These are phyloP conservation scores for Meloidogyne chitwoodi DNA, from an alignment of 1,140 invertebrate genomes.

Conservation along the genomic window DNA sequence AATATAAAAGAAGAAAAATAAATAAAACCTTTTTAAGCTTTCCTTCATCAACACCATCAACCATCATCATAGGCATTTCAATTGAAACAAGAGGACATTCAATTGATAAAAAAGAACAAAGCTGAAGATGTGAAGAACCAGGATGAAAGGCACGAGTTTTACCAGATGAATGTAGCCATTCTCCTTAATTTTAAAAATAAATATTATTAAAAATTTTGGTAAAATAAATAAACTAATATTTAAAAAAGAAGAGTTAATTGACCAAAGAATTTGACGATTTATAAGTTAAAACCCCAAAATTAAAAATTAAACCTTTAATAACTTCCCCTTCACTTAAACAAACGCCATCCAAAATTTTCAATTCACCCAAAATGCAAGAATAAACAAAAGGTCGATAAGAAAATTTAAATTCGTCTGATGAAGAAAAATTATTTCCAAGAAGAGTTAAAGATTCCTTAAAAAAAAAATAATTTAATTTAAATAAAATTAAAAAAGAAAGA, in stretches of 20 bases:
- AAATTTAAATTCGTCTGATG: not conserved
- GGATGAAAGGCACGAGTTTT: conserved; percentile 13
- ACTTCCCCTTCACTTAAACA: conserved; percentile 17
- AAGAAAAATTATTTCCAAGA: conserved; percentile 3
- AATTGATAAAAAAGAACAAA: conserved; percentile 10
- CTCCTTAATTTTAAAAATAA: conserved; percentile 3
- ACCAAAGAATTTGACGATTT: too few species aligned
- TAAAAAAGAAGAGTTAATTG: not conserved
- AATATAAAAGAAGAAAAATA: not conserved
- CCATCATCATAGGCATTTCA: not conserved
- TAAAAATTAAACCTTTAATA: conserved; percentile 23
- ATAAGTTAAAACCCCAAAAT: too few species aligned
- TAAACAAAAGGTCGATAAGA: conserved; percentile 23
- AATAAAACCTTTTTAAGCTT: conserved; percentile 1
- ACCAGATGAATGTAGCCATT: conserved; percentile 21
- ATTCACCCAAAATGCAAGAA: conserved; percentile 12
- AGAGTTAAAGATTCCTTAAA: not conserved
- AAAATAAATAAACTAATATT: not conserved
- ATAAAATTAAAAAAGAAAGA: not conserved
- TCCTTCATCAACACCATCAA: not conserved
- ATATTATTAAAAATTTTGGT: not conserved
- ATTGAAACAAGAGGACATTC: conserved; percentile 7
- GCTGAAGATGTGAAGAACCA: not conserved
- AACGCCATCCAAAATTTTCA: conserved; percentile 21
- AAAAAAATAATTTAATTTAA: not conserved